Evolutionary conservation across 2,888 invertebrate genomes (phyloP).

Genomic region (Apoda limacodes): DNA sequence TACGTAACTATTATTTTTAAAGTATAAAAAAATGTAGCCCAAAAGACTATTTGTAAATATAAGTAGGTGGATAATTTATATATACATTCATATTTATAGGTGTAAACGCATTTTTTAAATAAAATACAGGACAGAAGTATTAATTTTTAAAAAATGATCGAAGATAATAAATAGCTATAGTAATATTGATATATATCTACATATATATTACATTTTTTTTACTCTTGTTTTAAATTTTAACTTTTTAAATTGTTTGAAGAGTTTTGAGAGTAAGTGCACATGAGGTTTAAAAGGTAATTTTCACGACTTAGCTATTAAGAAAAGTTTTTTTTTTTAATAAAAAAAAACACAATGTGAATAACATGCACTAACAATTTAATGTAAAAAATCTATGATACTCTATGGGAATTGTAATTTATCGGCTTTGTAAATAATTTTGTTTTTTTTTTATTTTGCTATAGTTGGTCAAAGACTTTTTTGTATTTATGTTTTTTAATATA

Average conservation of each 20-base stretch:
- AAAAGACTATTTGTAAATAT: conserved; percentile 62
- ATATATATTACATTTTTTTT: no score
- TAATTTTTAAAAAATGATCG: conserved; percentile 43
- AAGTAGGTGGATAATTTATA: conserved; percentile 49
- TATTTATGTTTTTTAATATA: conserved; percentile 26
- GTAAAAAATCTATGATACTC: conserved; percentile 43
- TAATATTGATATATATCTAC: no score
- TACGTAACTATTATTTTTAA: conserved; percentile 38
- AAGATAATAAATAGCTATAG: conserved; percentile 61
- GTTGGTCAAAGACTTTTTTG: conserved; percentile 24
- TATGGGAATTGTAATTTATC: conserved; percentile 44
- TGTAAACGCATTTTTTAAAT: conserved; percentile 39
- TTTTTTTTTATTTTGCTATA: conserved; percentile 20
- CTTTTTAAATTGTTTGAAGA: neutral
- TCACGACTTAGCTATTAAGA: conserved; percentile 40
- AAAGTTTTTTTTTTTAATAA: conserved; percentile 32
- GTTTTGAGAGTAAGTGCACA: conserved; percentile 16
- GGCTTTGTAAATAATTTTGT: conserved; percentile 29
- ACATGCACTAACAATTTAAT: conserved; percentile 49
- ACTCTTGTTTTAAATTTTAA: no score
- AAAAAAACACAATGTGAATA: conserved; percentile 55
- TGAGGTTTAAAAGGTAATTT: conserved; percentile 22
- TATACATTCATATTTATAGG: conserved; percentile 44
- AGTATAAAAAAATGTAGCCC: conserved; percentile 42
- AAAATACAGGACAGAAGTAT: conserved; percentile 49